Base-by-base conservation (phyloP, 2,797 vertebrate genomes). In the Acanthiza pusilla region DNA sequence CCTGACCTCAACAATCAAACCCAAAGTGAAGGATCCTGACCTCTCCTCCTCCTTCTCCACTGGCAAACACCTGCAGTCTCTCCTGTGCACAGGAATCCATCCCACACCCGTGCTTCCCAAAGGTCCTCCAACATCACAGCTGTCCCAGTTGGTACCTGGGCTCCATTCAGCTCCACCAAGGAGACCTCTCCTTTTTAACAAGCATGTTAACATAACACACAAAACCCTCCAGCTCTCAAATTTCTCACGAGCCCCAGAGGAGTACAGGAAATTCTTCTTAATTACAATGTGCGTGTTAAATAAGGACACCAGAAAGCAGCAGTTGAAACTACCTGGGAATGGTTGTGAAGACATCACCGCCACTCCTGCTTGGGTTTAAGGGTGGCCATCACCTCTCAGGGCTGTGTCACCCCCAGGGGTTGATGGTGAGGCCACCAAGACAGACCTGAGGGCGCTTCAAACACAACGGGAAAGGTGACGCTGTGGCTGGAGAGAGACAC, bases 231-330 rank as follows among this genome's bases (percentile, higher is more conserved):
- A 85, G 85, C 92, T 92, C 89, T 93, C 72, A 29, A 50, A 87
- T 93, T 96, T 55, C 95, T 91, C 48, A 2, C 4, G 11, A 88
- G 88, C 92, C 96, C 78, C 93, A 95, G 61, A 91, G 95, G 92
- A 95, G 81, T 72, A 92, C 91, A 92, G 89, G 87, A 96, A 95
- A 94, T 75, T 92, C 89, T 84, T 90, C 88, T 91, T 93, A 94
- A 95, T 97, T 97, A 94, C 93, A 89, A 87, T 4, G 43, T 40
- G 45, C 2, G 30, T 85, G 85, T 88, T 89, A 91, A 95, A 72
- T 58, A 70, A 93, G 85, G 85, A 94, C 72, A 88, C 32, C 48
- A 48, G 78, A 51, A 92, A 88, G 79, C 58, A 38, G 85, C 5
- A 0, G 14, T n/a, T 54, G n/a, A 16, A 74, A 71, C 43, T 32